Conservation (phyloP, 2,888 invertebrate species). For the Villa cingulata region DNA sequence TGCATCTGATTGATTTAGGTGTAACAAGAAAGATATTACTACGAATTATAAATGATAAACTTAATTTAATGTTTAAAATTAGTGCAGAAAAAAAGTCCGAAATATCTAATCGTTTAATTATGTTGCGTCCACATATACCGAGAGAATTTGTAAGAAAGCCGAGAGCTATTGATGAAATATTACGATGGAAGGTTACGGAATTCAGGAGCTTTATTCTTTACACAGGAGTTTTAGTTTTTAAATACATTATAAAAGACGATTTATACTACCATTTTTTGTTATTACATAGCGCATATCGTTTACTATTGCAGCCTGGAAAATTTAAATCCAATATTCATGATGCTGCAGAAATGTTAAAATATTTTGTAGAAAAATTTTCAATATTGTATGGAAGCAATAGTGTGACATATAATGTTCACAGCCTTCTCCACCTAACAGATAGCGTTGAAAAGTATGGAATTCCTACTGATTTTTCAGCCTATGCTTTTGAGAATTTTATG, state of each 20-base stretch:
- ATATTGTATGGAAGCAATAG: constrained; percentile 1
- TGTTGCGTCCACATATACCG: neutral
- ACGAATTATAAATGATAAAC: neutral
- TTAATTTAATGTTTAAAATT: too few species aligned
- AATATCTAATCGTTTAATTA: too few species aligned
- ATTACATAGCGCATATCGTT: constrained; percentile 3
- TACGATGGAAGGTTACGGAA: constrained; percentile 6
- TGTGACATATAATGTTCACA: constrained; percentile 5
- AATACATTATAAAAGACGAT: constrained; percentile 2
- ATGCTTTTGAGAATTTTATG: constrained; percentile 8
- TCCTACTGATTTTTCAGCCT: constrained; percentile 3
- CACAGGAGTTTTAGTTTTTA: constrained; percentile 3
- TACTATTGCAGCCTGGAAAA: neutral
- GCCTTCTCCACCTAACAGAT: constrained; percentile 4
- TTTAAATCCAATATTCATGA: neutral
- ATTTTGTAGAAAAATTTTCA: constrained; percentile 5
- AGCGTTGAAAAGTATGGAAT: constrained; percentile 3
- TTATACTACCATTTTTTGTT: constrained; percentile 5
- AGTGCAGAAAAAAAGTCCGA: too few species aligned
- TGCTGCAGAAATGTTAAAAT: constrained; percentile 1
- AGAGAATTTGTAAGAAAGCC: constrained; percentile 2
- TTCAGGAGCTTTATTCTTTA: constrained; percentile 6
- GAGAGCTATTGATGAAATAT: neutral
- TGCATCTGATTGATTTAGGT: constrained; percentile 4
- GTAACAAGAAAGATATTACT: constrained; percentile 3